Evolutionary conservation across 1,140 invertebrate genomes (phyloP).

Genomic region (Oncopodura yosiiana): DNA sequence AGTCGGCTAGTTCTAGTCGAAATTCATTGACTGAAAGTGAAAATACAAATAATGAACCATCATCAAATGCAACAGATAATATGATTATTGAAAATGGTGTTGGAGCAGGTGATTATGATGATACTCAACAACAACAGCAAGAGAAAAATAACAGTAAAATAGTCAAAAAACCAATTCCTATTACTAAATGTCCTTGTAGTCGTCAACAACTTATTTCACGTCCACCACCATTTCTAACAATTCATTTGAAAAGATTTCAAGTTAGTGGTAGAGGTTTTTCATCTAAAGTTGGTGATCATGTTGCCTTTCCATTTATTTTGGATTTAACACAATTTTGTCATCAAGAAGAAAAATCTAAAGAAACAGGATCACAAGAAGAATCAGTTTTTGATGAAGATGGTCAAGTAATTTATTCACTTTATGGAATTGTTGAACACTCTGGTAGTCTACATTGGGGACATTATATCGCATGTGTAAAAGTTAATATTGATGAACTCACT

Average conservation of each 20-base stretch:
- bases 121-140: constrained; percentile 36
- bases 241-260: constrained; percentile 89
- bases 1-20: constrained; percentile 14
- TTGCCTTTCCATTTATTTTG: constrained; percentile 75
- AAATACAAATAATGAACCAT: background rate
- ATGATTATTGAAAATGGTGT: background rate
- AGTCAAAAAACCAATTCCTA: constrained; percentile 78
- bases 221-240: constrained; percentile 83
- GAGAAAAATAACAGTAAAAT: constrained; percentile 50
- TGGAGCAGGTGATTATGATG: too few relatives aligned
- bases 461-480: constrained; percentile 90
- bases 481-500: constrained; percentile 36
- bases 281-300: constrained; percentile 71
- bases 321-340: constrained; percentile 85
- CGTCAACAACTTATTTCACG: constrained; percentile 56
- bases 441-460: constrained; percentile 84
- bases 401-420: constrained; percentile 69
- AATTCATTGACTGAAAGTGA: constrained; percentile 27
- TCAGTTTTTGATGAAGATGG: constrained; percentile 42
- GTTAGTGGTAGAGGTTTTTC: constrained; percentile 48
- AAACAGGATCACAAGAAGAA: background rate
- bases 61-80: constrained; percentile 31
- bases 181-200: constrained; percentile 60
- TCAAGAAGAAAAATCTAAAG: constrained; percentile 43
- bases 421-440: constrained; percentile 88